Evolutionary conservation across 2,113 vertebrate species (phyloP).

Genomic region (Lophochroa leadbeateri): DNA sequence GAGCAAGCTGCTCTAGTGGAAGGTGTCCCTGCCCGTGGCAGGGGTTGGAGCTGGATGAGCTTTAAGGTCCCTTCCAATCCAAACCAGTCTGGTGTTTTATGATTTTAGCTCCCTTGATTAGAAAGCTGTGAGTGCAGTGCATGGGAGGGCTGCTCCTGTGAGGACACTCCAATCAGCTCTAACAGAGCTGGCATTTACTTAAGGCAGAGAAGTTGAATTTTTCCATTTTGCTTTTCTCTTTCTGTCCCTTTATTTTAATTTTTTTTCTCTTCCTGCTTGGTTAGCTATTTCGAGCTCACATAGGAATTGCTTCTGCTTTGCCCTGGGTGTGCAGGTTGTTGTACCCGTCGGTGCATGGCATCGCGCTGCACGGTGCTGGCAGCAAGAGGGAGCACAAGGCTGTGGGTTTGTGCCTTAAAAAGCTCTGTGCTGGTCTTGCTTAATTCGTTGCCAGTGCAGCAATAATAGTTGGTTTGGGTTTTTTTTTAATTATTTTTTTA

Average conservation of each 20-base stretch:
- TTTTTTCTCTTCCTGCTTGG: background rate
- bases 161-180: background rate
- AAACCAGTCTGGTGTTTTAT: background rate
- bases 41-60: too few species aligned
- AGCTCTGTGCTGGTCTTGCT: background rate
- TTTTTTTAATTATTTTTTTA: background rate
- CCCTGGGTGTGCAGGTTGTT: rapidly evolving
- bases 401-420: background rate
- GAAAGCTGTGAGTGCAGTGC: background rate
- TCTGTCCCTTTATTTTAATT: background rate
- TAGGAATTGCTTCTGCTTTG: background rate
- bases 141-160: background rate
- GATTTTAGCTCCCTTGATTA: background rate
- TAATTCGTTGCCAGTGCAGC: background rate
- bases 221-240: background rate
- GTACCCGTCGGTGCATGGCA: background rate
- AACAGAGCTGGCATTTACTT: background rate
- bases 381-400: slow-evolving; percentile 3
- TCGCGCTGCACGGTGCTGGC: background rate
- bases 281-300: background rate
- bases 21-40: background rate
- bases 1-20: background rate
- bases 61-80: background rate
- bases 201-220: background rate
- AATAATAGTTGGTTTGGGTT: background rate